Evolutionary conservation across 2,888 invertebrate genomes (phyloP).

Genomic region (Leptodirus hochenwartii): DNA sequence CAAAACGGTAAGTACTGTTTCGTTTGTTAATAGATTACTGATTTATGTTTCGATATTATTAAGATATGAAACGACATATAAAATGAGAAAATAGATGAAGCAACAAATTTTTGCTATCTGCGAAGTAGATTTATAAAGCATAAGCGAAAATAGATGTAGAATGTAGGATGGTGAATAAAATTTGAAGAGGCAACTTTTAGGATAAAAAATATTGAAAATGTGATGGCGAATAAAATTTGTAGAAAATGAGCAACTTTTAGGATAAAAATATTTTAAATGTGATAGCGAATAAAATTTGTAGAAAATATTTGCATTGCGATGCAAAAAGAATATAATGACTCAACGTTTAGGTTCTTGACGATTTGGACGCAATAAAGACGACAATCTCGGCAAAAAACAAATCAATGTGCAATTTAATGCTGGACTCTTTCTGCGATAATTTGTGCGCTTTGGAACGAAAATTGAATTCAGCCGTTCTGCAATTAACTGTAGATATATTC

Average conservation of each 20-base stretch:
- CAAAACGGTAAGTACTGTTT: conserved; percentile 29
- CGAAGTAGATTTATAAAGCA: too few species aligned
- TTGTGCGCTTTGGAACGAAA: conserved; percentile 44
- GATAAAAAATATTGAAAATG: too few species aligned
- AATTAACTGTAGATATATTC: conserved; percentile 32
- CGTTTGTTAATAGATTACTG: conserved; percentile 2
- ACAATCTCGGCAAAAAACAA: conserved; percentile 28
- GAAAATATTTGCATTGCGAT: too few species aligned
- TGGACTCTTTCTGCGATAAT: conserved; percentile 40
- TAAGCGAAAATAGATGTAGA: too few species aligned
- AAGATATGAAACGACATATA: conserved; percentile 1
- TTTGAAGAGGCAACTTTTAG: too few species aligned
- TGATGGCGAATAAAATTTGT: too few species aligned
- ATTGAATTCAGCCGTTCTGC: conserved; percentile 43
- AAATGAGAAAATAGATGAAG: too few species aligned
- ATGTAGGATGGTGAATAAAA: too few species aligned
- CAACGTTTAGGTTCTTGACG: conserved; percentile 35
- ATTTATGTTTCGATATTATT: background rate
- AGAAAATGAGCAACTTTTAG: conserved; percentile 1
- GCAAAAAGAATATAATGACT: too few species aligned
- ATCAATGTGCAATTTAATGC: conserved; percentile 35
- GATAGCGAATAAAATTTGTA: too few species aligned
- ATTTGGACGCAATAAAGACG: conserved; percentile 29
- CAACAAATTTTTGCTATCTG: too few species aligned
- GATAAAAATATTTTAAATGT: too few species aligned